Conservation (phyloP, 2,797 vertebrate genomes). For the Myiotriccus ornatus region DNA sequence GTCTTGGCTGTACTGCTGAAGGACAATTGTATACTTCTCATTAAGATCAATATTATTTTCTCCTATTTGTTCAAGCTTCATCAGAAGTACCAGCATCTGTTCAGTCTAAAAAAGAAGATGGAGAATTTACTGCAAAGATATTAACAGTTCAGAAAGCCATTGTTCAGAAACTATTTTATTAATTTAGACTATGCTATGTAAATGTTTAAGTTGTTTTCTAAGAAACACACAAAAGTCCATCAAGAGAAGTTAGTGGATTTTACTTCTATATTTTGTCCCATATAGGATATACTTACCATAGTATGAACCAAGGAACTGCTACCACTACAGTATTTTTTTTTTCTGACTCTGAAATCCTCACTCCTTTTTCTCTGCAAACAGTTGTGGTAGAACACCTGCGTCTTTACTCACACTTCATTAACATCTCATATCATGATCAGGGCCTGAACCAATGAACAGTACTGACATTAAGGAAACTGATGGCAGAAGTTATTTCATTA, state of each 20-base stretch:
- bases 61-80: conserved; percentile 75
- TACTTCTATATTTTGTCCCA: not conserved
- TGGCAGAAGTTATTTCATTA: not conserved
- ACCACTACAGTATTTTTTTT: not conserved
- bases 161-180: not conserved
- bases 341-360: not conserved
- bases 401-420: not conserved
- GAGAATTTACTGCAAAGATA: not conserved
- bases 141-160: not conserved
- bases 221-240: not conserved
- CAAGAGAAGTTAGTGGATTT: not conserved
- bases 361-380: not conserved
- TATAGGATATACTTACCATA: not conserved
- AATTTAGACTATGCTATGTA: not conserved
- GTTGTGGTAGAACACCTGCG: not conserved
- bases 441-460: not conserved
- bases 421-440: not conserved
- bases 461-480: not conserved
- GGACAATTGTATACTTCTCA: conserved; percentile 73
- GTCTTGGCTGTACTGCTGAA: conserved; percentile 79
- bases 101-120: conserved; percentile 72
- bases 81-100: conserved; percentile 78
- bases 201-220: not conserved
- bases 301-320: not conserved
- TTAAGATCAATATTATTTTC: conserved; percentile 74